Conservation (phyloP, 2,888 invertebrate species). For the Aporophyla lueneburgensis region DNA sequence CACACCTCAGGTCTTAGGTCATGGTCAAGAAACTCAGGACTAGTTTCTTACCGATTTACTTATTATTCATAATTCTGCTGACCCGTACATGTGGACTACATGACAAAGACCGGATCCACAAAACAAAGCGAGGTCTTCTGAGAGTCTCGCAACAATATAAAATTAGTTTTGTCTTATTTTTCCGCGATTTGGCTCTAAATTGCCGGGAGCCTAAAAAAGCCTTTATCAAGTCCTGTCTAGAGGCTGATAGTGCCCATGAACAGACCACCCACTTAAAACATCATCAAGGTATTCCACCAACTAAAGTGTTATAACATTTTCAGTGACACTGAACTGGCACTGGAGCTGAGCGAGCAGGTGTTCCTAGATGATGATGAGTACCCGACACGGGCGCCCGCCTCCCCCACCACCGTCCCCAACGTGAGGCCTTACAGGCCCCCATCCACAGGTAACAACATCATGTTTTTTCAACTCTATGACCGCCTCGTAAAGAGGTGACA, state of each 20-base stretch:
- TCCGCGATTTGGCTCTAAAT: not conserved
- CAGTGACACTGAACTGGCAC: conserved; percentile 91
- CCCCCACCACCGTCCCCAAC: conserved; percentile 94
- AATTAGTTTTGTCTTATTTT: not conserved
- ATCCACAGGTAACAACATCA: conserved; percentile 91
- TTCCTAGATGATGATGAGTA: conserved; percentile 92
- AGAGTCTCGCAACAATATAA: not conserved
- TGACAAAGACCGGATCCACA: not conserved
- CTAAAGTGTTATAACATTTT: conserved; percentile 31
- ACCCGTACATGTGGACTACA: not conserved
- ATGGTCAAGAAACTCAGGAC: conserved; percentile 13
- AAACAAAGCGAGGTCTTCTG: not conserved
- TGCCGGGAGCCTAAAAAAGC: not conserved
- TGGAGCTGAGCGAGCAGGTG: conserved; percentile 92
- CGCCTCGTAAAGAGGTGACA: not conserved
- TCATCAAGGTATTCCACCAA: not conserved
- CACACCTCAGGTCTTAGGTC: conserved; percentile 12
- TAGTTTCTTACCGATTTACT: not conserved
- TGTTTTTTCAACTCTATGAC: not conserved
- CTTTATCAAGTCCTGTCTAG: not conserved
- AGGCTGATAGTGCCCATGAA: not conserved
- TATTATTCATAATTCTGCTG: not conserved
- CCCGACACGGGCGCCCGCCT: conserved; percentile 91
- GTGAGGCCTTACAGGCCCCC: conserved; percentile 93
- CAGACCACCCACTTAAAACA: not conserved